Base-by-base conservation (phyloP, 2,888 invertebrate genomes). In the Pollenia labialis region DNA sequence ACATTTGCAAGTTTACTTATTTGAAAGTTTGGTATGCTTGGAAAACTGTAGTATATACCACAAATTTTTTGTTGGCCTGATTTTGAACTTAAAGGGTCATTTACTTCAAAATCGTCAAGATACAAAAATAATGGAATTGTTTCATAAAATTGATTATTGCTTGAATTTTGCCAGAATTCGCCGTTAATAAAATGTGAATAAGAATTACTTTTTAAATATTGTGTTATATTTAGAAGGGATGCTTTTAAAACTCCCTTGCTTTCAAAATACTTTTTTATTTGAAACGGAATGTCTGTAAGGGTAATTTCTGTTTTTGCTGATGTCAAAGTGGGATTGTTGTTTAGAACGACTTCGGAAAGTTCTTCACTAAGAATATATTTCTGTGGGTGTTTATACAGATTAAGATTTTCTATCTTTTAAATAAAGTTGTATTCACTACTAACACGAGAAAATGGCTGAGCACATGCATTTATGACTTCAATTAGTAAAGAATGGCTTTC, bases 241-340 rank as follows among this genome's bases (percentile, higher is more conserved):
- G 58, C 60, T 52, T 75, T 42, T 18, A 68, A 74, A 48, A 18
- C 18, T 71, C 62, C 66, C 48, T 83, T 64, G 40, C 74, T 76
- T 71, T 87, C 87, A 68, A 87, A 77, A 81, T 77, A 85, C 23
- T 69, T 81, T 58, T 87, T 81, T 71, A 85, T 85, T 81, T 87
- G 87, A 69, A 87, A 87, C 56, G 58, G 52, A 62, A 87, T 85
- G 60, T 83, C 81, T 68, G 66, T 64, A 72, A 87, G 81, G 8
- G 71, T 76, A 50, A 83, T 81, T 66, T 85, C 79, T 69, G n/a
- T n/a, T n/a, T n/a, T n/a, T n/a, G n/a, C n/a, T n/a, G n/a, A n/a
- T n/a, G n/a, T n/a, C n/a, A n/a, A n/a, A n/a, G n/a, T n/a, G n/a
- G n/a, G n/a, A n/a, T n/a, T n/a, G n/a, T n/a, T n/a, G n/a, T n/a